Evolutionary conservation across 2,888 invertebrate genomes (phyloP).

Genomic region (Erebia aethiops): DNA sequence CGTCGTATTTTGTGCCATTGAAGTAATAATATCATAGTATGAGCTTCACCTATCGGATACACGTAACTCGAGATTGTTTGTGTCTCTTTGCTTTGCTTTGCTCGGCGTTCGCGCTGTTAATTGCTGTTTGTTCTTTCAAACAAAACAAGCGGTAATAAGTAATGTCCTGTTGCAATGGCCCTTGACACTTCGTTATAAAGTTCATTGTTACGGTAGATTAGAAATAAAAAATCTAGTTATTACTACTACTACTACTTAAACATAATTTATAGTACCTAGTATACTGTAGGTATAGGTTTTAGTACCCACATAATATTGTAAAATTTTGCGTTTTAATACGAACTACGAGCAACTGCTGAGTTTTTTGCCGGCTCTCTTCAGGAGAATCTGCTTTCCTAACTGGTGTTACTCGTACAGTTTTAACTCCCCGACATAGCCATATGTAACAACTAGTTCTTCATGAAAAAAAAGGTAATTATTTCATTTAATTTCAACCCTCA

Average conservation of each 20-base stretch:
- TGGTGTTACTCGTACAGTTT: neutral
- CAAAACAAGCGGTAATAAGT: slow-evolving; percentile 4
- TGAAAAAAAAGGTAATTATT: too few relatives aligned
- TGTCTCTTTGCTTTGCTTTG: slow-evolving; percentile 37
- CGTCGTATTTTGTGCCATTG: slow-evolving; percentile 62
- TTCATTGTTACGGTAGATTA: slow-evolving; percentile 9
- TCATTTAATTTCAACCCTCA: neutral
- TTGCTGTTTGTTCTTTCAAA: slow-evolving; percentile 30
- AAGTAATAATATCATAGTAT: slow-evolving; percentile 60
- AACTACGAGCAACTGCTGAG: too few relatives aligned
- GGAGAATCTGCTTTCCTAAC: too few relatives aligned
- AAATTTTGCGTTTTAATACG: too few relatives aligned
- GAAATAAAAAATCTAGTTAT: too few relatives aligned
- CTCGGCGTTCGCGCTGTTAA: slow-evolving; percentile 23
- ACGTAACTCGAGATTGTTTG: slow-evolving; percentile 49
- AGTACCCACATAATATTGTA: too few relatives aligned
- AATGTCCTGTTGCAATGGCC: slow-evolving; percentile 23
- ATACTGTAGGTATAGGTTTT: too few relatives aligned
- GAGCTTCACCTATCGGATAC: slow-evolving; percentile 52
- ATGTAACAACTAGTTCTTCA: too few relatives aligned
- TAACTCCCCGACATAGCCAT: neutral
- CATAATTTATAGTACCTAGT: too few relatives aligned
- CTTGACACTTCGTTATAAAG: slow-evolving; percentile 27
- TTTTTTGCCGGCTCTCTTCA: too few relatives aligned
- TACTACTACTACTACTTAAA: too few relatives aligned